Evolutionary conservation across 2,797 vertebrate genomes (phyloP), one percentile per base, ranked within the genome.

Genomic region (Pterois miles): DNA sequence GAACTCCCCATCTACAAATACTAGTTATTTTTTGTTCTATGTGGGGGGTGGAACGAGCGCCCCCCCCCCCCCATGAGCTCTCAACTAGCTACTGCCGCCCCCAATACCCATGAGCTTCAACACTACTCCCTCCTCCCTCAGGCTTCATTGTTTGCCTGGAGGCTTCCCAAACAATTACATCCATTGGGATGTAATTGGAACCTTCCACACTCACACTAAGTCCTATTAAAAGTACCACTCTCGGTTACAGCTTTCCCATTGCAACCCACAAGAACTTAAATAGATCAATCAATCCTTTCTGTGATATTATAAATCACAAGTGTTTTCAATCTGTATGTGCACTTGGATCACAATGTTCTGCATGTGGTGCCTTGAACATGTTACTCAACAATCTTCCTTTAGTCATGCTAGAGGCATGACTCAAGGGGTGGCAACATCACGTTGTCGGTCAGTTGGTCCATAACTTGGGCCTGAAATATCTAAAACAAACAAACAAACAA

Each of bases 121-220:
- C 65, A 64, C 71, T 53, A 84, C 76, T 78, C 46, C 58, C 76
- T 83, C 77, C 65, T 89, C 87, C 86, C 85, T 69, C 22, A 69
- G 83, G 90, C 86, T 76, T 80, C 71, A 65, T 43, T 83, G 71
- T 84, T 85, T 58, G 89, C 87, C 86, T 78, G 71, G 80, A 89
- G 86, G 84, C 83, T 76, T 89, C 59, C 85, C 75, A 88, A 88
- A 91, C 85, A 92, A 88, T 87, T 54, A 58, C 34, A 70, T 88
- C 84, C 76, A 84, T 27, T 31, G 57, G 72, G 86, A 86, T 81
- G 29, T 86, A 87, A 92, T 86, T 88, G 87, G 67, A 89, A 63
- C 54, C 81, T 57, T 85, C 57, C 77, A 71, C 64, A 81, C 50
- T 78, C 78, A 72, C 78, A 81, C 38, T 29, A 52, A 52, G 72